Evolutionary conservation across 2,797 vertebrate genomes (phyloP).

Genomic region (Sebastiscus tertius): DNA sequence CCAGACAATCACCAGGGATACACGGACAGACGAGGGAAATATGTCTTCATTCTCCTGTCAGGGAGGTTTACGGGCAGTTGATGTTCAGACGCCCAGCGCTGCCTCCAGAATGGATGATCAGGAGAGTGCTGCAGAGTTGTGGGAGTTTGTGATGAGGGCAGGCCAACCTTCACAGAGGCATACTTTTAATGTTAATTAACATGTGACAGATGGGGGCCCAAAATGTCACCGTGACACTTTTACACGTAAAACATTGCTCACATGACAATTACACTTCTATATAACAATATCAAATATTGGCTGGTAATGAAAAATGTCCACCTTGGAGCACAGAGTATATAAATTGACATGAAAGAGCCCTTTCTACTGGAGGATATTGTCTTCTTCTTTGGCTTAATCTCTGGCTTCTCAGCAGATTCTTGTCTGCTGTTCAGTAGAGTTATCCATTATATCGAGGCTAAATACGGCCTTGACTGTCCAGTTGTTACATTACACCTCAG

Average conservation of each 20-base stretch:
- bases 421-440: conserved; percentile 11
- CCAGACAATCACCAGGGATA: conserved; percentile 67
- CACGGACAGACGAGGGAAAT: conserved; percentile 67
- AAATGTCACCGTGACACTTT: conserved; percentile 59
- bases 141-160: conserved; percentile 45
- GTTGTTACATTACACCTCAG: conserved; percentile 70
- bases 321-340: not conserved
- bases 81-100: conserved; percentile 46
- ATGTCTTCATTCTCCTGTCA: conserved; percentile 73
- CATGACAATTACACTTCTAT: not conserved
- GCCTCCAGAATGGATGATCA: conserved; percentile 54
- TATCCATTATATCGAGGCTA: conserved; percentile 68
- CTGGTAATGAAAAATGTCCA: not conserved
- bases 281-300: not conserved
- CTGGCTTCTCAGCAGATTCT: conserved; percentile 12
- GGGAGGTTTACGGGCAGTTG: conserved; percentile 63
- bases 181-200: conserved; percentile 54
- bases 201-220: conserved; percentile 26
- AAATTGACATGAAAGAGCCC: conserved; percentile 7
- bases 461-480: conserved; percentile 70
- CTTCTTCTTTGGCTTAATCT: conserved; percentile 48
- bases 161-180: conserved; percentile 49
- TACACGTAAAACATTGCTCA: conserved; percentile 8
- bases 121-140: conserved; percentile 32
- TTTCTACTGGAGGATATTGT: not conserved